A percentile compares a stretch with the other conserved stretches of the same genome.
These are phyloP conservation scores for Drosophila murphyi DNA, from an alignment of 1,140 invertebrate species.

Conservation along the genomic window DNA sequence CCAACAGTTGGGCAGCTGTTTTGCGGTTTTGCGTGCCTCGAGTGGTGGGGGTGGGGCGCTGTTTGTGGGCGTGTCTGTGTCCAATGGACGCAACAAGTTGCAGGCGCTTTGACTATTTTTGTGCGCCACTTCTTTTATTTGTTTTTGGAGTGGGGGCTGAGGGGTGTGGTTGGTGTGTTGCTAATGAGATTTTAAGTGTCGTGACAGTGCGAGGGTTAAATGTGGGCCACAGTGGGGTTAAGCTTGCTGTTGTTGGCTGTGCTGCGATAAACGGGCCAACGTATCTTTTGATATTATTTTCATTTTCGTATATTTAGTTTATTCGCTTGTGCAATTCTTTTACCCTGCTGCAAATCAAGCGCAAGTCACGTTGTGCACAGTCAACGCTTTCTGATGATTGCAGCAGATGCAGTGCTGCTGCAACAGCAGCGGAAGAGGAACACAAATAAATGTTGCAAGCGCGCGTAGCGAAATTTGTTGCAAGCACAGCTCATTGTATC, in stretches of 20 bases:
- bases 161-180: background rate
- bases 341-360: constrained; percentile 45
- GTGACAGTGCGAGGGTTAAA: background rate
- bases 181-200: constrained; percentile 54
- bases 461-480: constrained; percentile 22
- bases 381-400: constrained; percentile 10
- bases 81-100: constrained; percentile 45
- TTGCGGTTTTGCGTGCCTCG: constrained; percentile 31
- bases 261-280: constrained; percentile 31
- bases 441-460: constrained; percentile 59
- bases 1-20: constrained; percentile 40
- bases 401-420: constrained; percentile 11
- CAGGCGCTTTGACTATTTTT: constrained; percentile 14
- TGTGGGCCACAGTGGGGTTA: constrained; percentile 20
- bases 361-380: constrained; percentile 37
- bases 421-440: constrained; percentile 19
- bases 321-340: constrained; percentile 38
- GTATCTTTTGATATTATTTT: constrained; percentile 19
- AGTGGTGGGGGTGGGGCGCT: background rate
- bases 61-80: constrained; percentile 28
- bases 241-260: background rate
- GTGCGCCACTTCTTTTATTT: background rate
- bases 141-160: background rate
- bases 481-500: background rate
- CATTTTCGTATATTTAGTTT: constrained; percentile 9